Conservation (phyloP, 30 jellyfish, hydroid and myxozoan species). For the Aurelia sp. region DNA sequence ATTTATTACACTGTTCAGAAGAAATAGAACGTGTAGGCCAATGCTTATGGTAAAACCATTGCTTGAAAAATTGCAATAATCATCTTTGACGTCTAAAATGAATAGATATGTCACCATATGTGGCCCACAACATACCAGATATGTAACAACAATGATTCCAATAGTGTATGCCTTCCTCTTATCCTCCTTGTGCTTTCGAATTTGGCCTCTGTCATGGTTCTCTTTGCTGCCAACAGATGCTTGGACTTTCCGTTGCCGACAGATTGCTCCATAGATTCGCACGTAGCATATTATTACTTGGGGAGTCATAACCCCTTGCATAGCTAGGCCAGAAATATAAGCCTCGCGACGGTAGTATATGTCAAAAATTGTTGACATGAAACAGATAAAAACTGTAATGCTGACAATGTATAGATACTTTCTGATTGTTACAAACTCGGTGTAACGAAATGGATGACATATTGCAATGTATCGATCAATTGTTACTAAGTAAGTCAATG, state of each 20-base stretch:
- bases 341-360: no score
- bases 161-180: constrained; percentile 6
- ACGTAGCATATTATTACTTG: not conserved
- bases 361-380: no score
- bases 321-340: no score
- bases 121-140: not conserved
- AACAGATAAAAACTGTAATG: no score
- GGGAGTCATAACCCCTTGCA: not conserved
- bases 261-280: not conserved
- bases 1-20: no score
- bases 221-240: not conserved
- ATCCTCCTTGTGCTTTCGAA: constrained; percentile 6
- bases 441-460: constrained; percentile 3
- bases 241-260: not conserved
- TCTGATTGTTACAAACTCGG: not conserved
- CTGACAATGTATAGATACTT: not conserved
- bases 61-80: no score
- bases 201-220: not conserved
- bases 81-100: no score
- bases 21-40: no score
- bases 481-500: not conserved
- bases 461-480: constrained; percentile 24
- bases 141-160: constrained; percentile 2
- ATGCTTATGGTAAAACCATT: no score
- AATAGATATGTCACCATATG: not conserved